Evolutionary conservation across 2,888 invertebrate species (phyloP).

Genomic region (Eilema depressum): DNA sequence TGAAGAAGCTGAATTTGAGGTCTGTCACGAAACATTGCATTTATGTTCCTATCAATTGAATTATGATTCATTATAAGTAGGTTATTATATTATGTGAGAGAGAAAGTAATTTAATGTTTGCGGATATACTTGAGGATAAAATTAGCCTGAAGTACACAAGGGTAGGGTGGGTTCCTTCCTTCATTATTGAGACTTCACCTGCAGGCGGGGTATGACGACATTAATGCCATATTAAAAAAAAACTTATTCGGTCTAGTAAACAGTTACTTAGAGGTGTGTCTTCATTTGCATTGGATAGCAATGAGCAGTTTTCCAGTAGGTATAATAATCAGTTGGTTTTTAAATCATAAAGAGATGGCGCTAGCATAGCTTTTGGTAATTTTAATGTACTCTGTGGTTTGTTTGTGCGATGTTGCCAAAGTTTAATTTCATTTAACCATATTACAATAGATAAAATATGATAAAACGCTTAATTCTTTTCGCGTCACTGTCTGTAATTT

Average conservation of each 20-base stretch:
- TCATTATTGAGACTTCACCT: neutral
- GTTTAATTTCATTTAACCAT: no score
- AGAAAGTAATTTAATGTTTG: constrained; percentile 34
- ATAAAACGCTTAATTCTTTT: no score
- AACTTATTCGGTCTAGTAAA: neutral
- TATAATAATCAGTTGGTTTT: no score
- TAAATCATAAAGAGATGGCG: no score
- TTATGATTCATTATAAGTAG: constrained; percentile 47
- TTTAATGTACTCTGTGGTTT: no score
- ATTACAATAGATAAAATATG: no score
- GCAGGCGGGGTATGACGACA: neutral
- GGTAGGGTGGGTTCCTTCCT: neutral
- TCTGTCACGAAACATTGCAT: neutral
- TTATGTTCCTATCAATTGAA: constrained; percentile 1
- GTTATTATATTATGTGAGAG: constrained; percentile 26
- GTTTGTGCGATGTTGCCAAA: no score
- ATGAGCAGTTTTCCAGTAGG: no score
- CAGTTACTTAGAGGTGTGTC: neutral
- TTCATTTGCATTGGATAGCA: no score
- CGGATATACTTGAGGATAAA: constrained; percentile 15
- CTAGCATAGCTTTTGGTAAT: no score
- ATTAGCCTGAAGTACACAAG: constrained; percentile 7
- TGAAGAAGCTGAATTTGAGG: neutral
- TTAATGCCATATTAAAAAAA: neutral
- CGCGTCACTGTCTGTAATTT: no score